Evolutionary conservation across 2,888 invertebrate species (phyloP), one percentile per base, ranked within the genome.

Genomic region (Onchidella celtica): DNA sequence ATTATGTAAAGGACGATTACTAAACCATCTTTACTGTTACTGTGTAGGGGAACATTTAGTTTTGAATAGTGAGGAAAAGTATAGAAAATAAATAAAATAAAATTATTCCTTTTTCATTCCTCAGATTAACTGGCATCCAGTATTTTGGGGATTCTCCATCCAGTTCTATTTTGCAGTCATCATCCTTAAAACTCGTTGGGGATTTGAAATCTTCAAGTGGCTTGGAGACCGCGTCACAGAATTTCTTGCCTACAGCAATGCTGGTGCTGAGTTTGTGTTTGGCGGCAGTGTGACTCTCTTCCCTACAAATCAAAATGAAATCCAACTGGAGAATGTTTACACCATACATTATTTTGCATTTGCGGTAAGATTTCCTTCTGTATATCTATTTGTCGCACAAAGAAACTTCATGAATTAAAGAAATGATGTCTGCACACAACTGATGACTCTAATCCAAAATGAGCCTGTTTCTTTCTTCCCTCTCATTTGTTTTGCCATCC

Each of bases 241-340:
- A 0, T 98, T 99, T 91, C 93, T 99, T 77, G 94, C 95, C 1
- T 98, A 96, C 91, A 96, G 97, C 0, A 95, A 96, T 77, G 95
- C 95, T 0, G 99, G 99, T 0, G 96, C 97, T 0, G 94, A 94
- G 0, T 99, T 99, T 91, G 96, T 98, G 0, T 99, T 97, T 90
- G 97, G 97, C 11, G 86, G 87, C 40, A 1, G 0, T 27, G 73
- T 29, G 38, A 74, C 55, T 1, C 2, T 81, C 3, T 3, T n/a
- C 1, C 66, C 97, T 0, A 95, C 96, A 78, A 95, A 95, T 0
- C 99, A 98, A 0, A 96, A 97, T 0, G 94, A 94, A 0, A 98
- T 99, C 91, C 96, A 97, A 0, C 99, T 97, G 90, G 97, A 97
- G 11, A 85, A 86, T 11, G 82, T 21, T 1, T 90, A 86, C 65